phyloP scores from a whole-genome alignment of 2,888 invertebrate species.

The Gymnosoma rotundatum region DNA sequence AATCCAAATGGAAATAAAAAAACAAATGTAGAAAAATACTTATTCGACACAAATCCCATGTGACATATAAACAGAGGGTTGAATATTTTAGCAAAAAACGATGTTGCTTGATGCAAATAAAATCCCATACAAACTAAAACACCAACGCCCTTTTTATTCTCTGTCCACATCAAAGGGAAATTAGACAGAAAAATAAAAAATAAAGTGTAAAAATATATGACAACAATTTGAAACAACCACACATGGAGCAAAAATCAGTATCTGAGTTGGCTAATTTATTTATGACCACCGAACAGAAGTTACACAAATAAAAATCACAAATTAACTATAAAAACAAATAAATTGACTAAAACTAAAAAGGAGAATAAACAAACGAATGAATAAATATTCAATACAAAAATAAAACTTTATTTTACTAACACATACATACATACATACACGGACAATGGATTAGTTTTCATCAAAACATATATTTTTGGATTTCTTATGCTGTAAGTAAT shows the following conservation, averaged over 20 bases:
- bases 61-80: slow-evolving; percentile 64
- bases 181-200: not conserved
- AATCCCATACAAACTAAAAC: slow-evolving; percentile 34
- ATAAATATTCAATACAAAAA: slow-evolving; percentile 44
- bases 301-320: slow-evolving; percentile 63
- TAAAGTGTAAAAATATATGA: slow-evolving; percentile 41
- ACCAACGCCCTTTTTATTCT: slow-evolving; percentile 28
- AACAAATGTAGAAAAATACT: slow-evolving; percentile 61
- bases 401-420: slow-evolving; percentile 17
- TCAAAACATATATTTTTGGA: not conserved
- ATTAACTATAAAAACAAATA: slow-evolving; percentile 71
- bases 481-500: not conserved
- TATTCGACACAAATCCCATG: slow-evolving; percentile 66
- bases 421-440: not conserved
- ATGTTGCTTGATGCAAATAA: slow-evolving; percentile 46
- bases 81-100: slow-evolving; percentile 46
- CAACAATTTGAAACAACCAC: slow-evolving; percentile 24
- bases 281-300: slow-evolving; percentile 64
- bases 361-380: slow-evolving; percentile 45
- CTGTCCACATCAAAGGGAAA: slow-evolving; percentile 6
- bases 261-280: slow-evolving; percentile 70
- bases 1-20: slow-evolving; percentile 57
- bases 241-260: slow-evolving; percentile 58
- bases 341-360: slow-evolving; percentile 49
- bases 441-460: not conserved